Base-by-base conservation (phyloP, 2,888 invertebrate species). In the Cistogaster globosa region DNA sequence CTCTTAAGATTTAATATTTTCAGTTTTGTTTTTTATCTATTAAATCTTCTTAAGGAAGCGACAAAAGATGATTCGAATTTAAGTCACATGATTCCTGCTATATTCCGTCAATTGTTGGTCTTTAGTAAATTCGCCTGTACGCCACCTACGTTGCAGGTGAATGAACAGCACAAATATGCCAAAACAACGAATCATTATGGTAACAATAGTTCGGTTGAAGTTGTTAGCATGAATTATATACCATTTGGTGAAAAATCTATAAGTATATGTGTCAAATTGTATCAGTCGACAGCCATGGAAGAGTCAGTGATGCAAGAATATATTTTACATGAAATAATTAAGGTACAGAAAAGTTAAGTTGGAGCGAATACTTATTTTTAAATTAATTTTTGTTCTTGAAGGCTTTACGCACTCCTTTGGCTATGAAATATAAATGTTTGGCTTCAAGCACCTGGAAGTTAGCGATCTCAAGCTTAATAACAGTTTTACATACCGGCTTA, bases 181-280 rank as follows among this genome's bases (percentile, higher is more conserved):
- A 93, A 93, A 77, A 87, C 88, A 68, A 89, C 89, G 48, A 90
- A 90, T 83, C 87, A 88, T 71, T 92, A 91, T 87, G 88, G 90
- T 4, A 92, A 91, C 79, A 91, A 90, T 83, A 88, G 90, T 76
- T 92, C 96, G 91, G 93, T 95, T 62, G 96, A 96, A 90, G 96
- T 96, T 94, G 94, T 96, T 57, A 95, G 95, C 82, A 95, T 96
- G 94, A 97, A 96, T 92, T 96, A 96, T 90, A 96, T 97, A 89
- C 96, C 97, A 58, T 97, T 97, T 92, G 97, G 97, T 48, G 97
- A 97, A 91, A 95, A 96, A 90, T 94, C 96, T 4, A 93, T 97
- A 74, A 94, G 94, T 75, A 95, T 96, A 94, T 95, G 95, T 14
- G 95, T 97, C 1, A 95, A 94, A 89, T 92, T 97, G 85, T 97